Evolutionary conservation across 1,140 invertebrate genomes (phyloP).

Genomic region (Drosophila biarmipes): DNA sequence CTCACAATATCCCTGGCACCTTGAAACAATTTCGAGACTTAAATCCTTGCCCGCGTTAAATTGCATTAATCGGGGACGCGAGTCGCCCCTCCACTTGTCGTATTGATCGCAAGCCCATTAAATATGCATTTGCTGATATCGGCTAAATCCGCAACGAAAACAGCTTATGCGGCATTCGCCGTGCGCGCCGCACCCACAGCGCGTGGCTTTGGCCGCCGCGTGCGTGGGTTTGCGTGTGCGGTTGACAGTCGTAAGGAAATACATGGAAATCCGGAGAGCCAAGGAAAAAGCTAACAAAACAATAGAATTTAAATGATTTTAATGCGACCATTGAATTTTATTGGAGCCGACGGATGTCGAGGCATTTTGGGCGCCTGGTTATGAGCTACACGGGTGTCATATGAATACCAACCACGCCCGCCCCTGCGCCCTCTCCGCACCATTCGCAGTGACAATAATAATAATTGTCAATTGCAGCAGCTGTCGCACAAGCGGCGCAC

Average conservation of each 20-base stretch:
- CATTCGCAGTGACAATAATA: conserved; percentile 81
- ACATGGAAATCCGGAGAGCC: conserved; percentile 58
- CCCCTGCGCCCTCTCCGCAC: conserved; percentile 11
- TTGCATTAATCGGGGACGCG: conserved; percentile 45
- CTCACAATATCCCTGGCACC: background rate
- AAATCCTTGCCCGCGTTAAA: conserved; percentile 10
- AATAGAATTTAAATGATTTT: conserved; percentile 83
- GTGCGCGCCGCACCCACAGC: conserved; percentile 1
- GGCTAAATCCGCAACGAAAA: conserved; percentile 75
- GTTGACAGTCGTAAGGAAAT: conserved; percentile 52
- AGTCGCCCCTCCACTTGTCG: conserved; percentile 34
- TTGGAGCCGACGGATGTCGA: conserved; percentile 61
- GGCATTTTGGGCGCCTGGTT: conserved; percentile 58
- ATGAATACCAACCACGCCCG: conserved; percentile 64
- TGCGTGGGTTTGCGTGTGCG: conserved; percentile 17
- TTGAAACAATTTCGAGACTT: background rate
- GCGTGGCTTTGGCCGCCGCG: background rate
- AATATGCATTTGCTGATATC: conserved; percentile 82
- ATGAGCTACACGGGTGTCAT: conserved; percentile 58
- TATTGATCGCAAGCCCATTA: conserved; percentile 76
- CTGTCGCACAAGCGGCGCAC: conserved; percentile 52
- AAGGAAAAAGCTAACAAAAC: conserved; percentile 67
- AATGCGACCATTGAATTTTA: conserved; percentile 81
- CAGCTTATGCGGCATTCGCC: conserved; percentile 72
- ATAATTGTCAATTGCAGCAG: conserved; percentile 83